Percentiles rank a stretch among this genome's conserved stretches.
These are phyloP conservation scores for Sebastes glaucus DNA, from an alignment of 2,797 vertebrate genomes.

Conservation along the genomic window DNA sequence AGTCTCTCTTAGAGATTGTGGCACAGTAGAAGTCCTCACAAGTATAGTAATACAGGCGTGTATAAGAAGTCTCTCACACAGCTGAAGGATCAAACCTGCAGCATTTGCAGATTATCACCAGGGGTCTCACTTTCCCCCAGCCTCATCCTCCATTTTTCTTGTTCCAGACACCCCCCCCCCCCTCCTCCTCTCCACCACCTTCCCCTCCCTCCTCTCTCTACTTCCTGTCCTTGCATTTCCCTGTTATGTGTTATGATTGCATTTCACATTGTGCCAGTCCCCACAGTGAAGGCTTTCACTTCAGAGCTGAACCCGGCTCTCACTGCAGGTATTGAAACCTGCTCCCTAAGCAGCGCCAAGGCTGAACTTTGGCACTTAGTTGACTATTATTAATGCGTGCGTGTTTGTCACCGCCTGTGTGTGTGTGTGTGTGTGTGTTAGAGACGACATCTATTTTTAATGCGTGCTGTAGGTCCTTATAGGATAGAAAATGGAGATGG, in stretches of 20 bases:
- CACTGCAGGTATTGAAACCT: slow-evolving; percentile 41
- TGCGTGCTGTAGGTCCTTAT: not conserved
- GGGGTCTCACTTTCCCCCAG: slow-evolving; percentile 56
- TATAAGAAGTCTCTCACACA: not conserved
- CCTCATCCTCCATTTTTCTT: slow-evolving; percentile 15
- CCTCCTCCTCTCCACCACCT: not conserved
- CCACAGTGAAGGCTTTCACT: slow-evolving; percentile 34
- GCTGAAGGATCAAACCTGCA: slow-evolving; percentile 42
- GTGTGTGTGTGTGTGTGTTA: not conserved
- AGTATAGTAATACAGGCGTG: not conserved
- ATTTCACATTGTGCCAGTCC: slow-evolving; percentile 45
- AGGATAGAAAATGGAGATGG: not conserved
- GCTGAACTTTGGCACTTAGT: slow-evolving; percentile 43
- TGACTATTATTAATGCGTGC: slow-evolving; percentile 21
- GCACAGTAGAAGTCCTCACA: not conserved
- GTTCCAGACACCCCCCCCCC: not conserved
- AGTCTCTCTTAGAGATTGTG: not conserved
- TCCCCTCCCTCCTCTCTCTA: not conserved
- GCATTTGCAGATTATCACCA: slow-evolving; percentile 54
- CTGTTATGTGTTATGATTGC: slow-evolving; percentile 44
- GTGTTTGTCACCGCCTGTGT: not conserved
- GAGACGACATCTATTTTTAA: slow-evolving; percentile 32
- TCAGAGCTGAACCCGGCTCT: slow-evolving; percentile 30
- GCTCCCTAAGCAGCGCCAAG: slow-evolving; percentile 36
- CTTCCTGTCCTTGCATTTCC: slow-evolving; percentile 14